A percentile compares a stretch with the other conserved stretches of the same genome.
Evolutionary conservation across 2,797 vertebrate genomes (phyloP).

Genomic region (Ambastaia sidthimunki): DNA sequence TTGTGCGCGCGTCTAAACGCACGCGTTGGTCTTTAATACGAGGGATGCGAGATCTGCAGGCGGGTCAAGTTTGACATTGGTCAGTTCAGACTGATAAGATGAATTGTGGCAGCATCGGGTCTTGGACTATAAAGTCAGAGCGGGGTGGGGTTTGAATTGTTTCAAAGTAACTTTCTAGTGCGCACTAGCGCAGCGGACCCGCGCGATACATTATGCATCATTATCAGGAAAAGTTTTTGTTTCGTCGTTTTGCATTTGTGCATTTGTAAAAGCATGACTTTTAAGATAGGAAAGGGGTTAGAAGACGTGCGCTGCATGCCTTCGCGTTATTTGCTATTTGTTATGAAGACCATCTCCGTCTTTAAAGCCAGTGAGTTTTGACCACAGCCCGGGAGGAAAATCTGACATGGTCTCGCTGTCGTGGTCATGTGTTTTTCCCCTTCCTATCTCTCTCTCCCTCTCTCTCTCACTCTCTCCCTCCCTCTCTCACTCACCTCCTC

Average conservation of each 20-base stretch:
- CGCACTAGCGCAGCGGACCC: conserved; percentile 63
- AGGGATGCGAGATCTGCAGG: conserved; percentile 27
- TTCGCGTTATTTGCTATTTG: conserved; percentile 82
- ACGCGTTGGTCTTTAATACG: conserved; percentile 32
- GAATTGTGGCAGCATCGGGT: conserved; percentile 33
- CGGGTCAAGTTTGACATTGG: conserved; percentile 48
- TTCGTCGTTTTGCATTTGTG: background rate
- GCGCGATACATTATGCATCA: conserved; percentile 80
- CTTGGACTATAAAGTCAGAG: conserved; percentile 70
- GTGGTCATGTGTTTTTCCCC: conserved; percentile 81
- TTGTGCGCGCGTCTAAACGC: conserved; percentile 41
- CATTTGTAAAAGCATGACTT: conserved; percentile 68
- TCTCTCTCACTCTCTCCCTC: conserved; percentile 62
- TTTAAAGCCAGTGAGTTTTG: conserved; percentile 85
- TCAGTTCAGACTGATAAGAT: conserved; percentile 27
- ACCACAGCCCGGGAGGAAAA: conserved; percentile 85
- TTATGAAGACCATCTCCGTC: conserved; percentile 77
- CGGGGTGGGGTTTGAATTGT: conserved; percentile 73
- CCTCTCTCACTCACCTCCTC: conserved; percentile 63
- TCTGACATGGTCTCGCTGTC: conserved; percentile 90
- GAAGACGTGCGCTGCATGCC: conserved; percentile 80
- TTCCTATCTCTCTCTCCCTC: conserved; percentile 45
- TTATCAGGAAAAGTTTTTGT: conserved; percentile 75
- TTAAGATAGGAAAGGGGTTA: conserved; percentile 77
- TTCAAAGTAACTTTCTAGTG: conserved; percentile 83